Conservation (phyloP, 2,113 vertebrate genomes). For the Stomatorhinus ivindoensis region DNA sequence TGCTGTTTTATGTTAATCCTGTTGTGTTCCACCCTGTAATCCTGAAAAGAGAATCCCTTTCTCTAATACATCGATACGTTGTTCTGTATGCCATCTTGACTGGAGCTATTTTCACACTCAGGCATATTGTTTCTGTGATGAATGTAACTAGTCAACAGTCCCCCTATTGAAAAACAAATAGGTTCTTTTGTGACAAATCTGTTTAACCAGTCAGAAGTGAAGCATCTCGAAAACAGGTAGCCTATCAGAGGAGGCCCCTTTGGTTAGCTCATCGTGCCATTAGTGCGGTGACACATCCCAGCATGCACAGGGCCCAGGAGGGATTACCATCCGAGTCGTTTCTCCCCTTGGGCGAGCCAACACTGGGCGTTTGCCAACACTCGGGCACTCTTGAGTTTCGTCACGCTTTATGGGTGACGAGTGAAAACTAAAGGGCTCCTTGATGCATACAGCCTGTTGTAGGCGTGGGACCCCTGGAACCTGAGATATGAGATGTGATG, state of each 20-base stretch:
- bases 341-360: not conserved
- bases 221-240: not conserved
- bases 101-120: not conserved
- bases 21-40: not conserved
- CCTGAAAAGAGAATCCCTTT: not conserved
- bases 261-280: not conserved
- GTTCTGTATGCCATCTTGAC: not conserved
- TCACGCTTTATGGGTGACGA: not conserved
- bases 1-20: not conserved
- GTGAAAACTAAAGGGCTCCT: not conserved
- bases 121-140: not conserved
- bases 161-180: not conserved
- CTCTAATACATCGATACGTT: not conserved
- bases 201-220: not conserved
- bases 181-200: not conserved
- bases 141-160: not conserved
- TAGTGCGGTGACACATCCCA: constrained; percentile 6
- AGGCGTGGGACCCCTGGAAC: not conserved
- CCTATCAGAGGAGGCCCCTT: not conserved
- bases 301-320: constrained; percentile 1
- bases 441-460: not conserved
- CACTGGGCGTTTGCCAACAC: not conserved
- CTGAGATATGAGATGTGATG: not conserved
- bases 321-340: not conserved
- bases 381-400: not conserved